These are phyloP conservation scores for Troilus luridus DNA, from an alignment of 2,888 invertebrate genomes.

Conservation along the genomic window DNA sequence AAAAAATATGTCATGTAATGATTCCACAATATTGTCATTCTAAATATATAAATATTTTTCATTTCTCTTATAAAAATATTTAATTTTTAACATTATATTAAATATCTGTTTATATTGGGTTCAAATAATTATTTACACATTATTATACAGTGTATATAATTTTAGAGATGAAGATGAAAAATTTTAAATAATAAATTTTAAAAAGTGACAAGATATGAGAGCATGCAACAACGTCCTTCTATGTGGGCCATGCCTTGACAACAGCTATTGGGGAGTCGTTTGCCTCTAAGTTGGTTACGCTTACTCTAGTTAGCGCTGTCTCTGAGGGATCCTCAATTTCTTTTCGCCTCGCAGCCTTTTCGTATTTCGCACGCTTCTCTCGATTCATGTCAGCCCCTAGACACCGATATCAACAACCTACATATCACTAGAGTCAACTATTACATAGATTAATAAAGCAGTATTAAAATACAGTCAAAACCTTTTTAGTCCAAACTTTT, in stretches of 20 bases:
- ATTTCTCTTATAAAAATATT: constrained; percentile 37
- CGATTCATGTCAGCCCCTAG: constrained; percentile 64
- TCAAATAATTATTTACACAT: constrained; percentile 14
- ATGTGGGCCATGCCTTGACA: constrained; percentile 61
- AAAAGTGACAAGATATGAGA: not conserved
- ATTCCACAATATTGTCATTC: constrained; percentile 10
- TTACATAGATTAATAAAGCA: not conserved
- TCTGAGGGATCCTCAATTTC: constrained; percentile 58
- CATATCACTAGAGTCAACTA: constrained; percentile 19
- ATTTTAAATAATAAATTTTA: not conserved
- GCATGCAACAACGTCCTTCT: constrained; percentile 30
- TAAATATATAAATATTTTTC: constrained; percentile 42
- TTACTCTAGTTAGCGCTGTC: constrained; percentile 63
- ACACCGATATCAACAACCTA: constrained; percentile 45
- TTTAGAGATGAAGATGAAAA: not conserved
- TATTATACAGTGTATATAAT: not conserved
- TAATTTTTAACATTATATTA: constrained; percentile 9
- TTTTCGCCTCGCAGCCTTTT: constrained; percentile 56
- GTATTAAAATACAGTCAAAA: not conserved
- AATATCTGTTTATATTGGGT: not conserved
- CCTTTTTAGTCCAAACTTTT: not conserved
- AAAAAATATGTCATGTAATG: constrained; percentile 36
- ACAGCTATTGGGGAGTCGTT: constrained; percentile 59
- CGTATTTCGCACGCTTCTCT: constrained; percentile 59
- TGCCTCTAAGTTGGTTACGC: constrained; percentile 51